Base-by-base conservation (phyloP, 2,797 vertebrate species). In the Antennarius maculatus region DNA sequence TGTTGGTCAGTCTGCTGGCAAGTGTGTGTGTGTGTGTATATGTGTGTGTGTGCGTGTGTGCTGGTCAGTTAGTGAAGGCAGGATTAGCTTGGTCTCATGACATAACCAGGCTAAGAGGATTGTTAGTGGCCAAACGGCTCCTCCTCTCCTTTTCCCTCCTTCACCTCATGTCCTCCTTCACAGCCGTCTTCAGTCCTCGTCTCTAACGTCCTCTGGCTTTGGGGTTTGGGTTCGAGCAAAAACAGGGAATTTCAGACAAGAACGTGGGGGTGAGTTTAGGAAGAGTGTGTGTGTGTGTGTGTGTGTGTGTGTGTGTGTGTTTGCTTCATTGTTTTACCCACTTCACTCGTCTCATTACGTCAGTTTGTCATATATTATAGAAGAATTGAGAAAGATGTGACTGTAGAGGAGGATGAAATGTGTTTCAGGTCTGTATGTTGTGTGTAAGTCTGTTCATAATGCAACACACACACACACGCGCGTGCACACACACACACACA, bases 51-150 rank as follows among this genome's bases (percentile, higher is more conserved):
- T 56, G 52, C 82, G 62, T 29, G 11, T 68, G 76, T 63, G 73
- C 64, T 51, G 83, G 85, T 86, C 81, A 82, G 79, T 86, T 85
- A 89, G 86, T 90, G 80, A 87, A 89, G 84, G 82, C 80, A 80
- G 91, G 89, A 90, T 92, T 91, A 89, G 80, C 83, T 79, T 43
- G 76, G 89, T 89, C 81, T 86, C 90, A 92, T 93, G 92, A 91
- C 90, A 93, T 91, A 92, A 92, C 86, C 80, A 58, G 85, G 69
- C 72, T 93, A 93, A 93, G 91, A 92, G 91, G 87, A 93, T 92
- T 92, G 80, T 78, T 79, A 58, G 80, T 46, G 62, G 86, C 85
- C 87, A 85, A 81, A 71, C 84, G 64, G 69, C 87, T 87, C 83
- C 84, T 86, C 75, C 84, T 86, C 61, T 72, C 76, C 70, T 68